phyloP scores from a whole-genome alignment of 2,888 invertebrate species.

The Lasioglossum marginatum region DNA sequence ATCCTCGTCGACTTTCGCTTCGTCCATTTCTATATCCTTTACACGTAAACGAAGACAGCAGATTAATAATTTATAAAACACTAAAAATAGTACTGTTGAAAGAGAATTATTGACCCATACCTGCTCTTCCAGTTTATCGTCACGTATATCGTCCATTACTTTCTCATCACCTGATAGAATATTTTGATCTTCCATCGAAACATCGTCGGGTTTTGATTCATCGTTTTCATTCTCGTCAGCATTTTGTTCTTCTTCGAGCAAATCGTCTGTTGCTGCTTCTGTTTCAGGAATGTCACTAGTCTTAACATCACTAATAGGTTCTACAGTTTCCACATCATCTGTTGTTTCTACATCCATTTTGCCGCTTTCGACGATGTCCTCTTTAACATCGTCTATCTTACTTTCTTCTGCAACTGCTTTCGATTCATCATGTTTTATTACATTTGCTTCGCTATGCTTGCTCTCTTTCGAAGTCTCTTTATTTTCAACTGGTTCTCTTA shows the following conservation, averaged over 20 bases:
- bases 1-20: slow-evolving; percentile 72
- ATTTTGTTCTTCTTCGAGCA: slow-evolving; percentile 25
- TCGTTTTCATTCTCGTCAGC: slow-evolving; percentile 56
- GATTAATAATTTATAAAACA: slow-evolving; percentile 30
- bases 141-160: slow-evolving; percentile 29
- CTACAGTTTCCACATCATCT: slow-evolving; percentile 16
- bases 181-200: slow-evolving; percentile 24
- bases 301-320: slow-evolving; percentile 60
- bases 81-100: background rate
- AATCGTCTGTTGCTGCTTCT: slow-evolving; percentile 34
- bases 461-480: background rate
- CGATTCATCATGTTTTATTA: slow-evolving; percentile 9
- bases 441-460: background rate
- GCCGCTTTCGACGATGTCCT: slow-evolving; percentile 13
- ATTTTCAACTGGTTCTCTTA: slow-evolving; percentile 3
- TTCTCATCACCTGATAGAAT: slow-evolving; percentile 5
- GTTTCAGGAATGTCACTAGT: slow-evolving; percentile 44
- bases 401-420: slow-evolving; percentile 3
- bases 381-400: slow-evolving; percentile 8
- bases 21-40: slow-evolving; percentile 81
- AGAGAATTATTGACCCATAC: slow-evolving; percentile 37
- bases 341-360: slow-evolving; percentile 72
- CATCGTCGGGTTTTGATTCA: slow-evolving; percentile 54
- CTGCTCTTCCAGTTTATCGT: slow-evolving; percentile 44
- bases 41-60: slow-evolving; percentile 30